Evolutionary conservation across 2,797 vertebrate genomes (phyloP), one percentile per base, ranked within the genome.

Genomic region (Silurus lanzhouensis): DNA sequence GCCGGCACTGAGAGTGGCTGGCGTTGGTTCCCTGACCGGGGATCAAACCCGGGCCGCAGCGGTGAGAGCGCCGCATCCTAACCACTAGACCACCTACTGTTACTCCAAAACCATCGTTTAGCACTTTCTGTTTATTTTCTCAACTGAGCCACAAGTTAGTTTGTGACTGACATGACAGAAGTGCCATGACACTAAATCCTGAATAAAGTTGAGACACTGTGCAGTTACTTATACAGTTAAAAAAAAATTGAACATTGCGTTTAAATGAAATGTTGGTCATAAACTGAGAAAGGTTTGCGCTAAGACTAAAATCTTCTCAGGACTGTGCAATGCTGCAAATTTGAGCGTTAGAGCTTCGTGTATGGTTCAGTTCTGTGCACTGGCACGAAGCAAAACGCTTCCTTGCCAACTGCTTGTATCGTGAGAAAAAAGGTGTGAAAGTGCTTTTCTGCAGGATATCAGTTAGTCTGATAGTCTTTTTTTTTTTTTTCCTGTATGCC

Each of bases 371-470:
- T 6, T 63, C 38, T 71, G 81, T 71, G n/a, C 72, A 13, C 72
- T 52, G 72, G 74, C 64, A 70, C 74, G 14, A 78, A 61, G 71
- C 57, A 82, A 78, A 57, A 48, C 8, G 20, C 67, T 48, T 66
- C 46, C 20, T 27, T 81, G 46, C 76, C 68, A 83, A 76, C 60
- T 17, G 60, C 27, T 79, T 25, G n/a, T 86, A 64, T 57, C 27
- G 8, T 46, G 77, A 67, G 27, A 52, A 63, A 48, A 79, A 63
- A 48, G 48, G 82, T 84, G 85, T 83, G 82, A 87, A 74, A 67
- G 68, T 66, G 68, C 52, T 15, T 84, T 84, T 77, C 67, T 86
- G 60, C 76, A 64, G 61, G 61, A 84, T 78, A 61, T 68, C 63
- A 25, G 72, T 58, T 84, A 66, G 17, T 38, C 68, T 52, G 76